A percentile compares a stretch with the other conserved stretches of the same genome.
phyloP scores from a whole-genome alignment of 2,888 invertebrate species.

The Daptonema setosum region DNA sequence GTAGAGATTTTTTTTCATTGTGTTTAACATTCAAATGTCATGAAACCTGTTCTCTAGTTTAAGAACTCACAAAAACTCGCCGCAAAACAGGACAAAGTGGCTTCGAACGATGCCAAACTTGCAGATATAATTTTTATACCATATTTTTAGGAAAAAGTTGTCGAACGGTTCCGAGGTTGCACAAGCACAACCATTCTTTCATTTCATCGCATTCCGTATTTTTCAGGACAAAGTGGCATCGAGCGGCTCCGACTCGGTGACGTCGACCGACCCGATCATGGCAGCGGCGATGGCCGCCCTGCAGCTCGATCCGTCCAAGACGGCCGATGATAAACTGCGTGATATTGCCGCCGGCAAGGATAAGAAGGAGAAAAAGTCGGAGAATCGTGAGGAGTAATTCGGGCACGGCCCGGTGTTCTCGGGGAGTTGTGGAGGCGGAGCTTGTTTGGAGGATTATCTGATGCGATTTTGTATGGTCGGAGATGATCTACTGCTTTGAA shows the following conservation, averaged over 20 bases:
- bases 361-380: background rate
- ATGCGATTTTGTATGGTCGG: too few species aligned
- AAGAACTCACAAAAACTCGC: too few species aligned
- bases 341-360: background rate
- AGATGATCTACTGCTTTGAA: too few species aligned
- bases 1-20: background rate
- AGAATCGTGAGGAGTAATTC: background rate
- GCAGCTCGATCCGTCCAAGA: background rate
- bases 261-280: constrained; percentile 1
- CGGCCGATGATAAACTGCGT: background rate
- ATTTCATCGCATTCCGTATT: too few species aligned
- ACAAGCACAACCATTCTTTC: too few species aligned
- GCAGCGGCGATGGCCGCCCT: background rate
- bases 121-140: background rate
- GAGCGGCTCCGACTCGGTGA: too few species aligned
- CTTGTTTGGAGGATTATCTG: too few species aligned
- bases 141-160: background rate
- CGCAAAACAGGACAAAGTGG: background rate
- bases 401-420: too few species aligned
- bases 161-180: background rate
- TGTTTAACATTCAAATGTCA: background rate
- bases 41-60: background rate
- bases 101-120: background rate
- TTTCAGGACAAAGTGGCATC: too few species aligned
- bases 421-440: too few species aligned